Evolutionary conservation across 2,797 vertebrate genomes (phyloP).

Genomic region (Capromys pilorides): DNA sequence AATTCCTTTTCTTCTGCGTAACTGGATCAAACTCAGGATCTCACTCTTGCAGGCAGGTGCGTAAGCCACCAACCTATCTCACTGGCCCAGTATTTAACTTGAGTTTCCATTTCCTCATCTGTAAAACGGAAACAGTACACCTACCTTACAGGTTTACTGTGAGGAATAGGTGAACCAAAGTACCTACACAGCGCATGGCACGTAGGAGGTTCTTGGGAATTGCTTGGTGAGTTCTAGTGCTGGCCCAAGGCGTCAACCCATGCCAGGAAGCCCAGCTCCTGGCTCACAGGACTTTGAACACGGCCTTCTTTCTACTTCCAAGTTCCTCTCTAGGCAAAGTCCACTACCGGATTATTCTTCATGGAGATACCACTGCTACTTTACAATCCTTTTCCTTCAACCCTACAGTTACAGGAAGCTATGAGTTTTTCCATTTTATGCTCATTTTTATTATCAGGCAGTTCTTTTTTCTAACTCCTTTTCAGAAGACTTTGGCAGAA

Average conservation of each 20-base stretch:
- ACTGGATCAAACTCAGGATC: no score
- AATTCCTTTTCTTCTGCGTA: neutral
- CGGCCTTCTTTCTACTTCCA: neutral
- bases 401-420: neutral
- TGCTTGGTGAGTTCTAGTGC: slow-evolving; percentile 43
- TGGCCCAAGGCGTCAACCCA: slow-evolving; percentile 47
- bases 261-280: neutral
- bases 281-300: neutral
- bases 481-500: neutral
- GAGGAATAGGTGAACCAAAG: slow-evolving; percentile 20
- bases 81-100: neutral
- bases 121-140: slow-evolving; percentile 54
- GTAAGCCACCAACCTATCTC: no score
- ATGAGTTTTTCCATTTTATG: slow-evolving; percentile 28
- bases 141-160: slow-evolving; percentile 12
- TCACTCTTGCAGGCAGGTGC: no score
- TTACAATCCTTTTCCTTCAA: neutral
- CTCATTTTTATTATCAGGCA: neutral
- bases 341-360: neutral
- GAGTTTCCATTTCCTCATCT: slow-evolving; percentile 56
- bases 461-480: neutral
- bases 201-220: neutral
- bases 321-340: neutral
- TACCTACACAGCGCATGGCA: neutral
- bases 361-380: neutral